Base-by-base conservation (phyloP, 2,113 vertebrate species). In the chimpanzee (Pan troglodytes) region DNA sequence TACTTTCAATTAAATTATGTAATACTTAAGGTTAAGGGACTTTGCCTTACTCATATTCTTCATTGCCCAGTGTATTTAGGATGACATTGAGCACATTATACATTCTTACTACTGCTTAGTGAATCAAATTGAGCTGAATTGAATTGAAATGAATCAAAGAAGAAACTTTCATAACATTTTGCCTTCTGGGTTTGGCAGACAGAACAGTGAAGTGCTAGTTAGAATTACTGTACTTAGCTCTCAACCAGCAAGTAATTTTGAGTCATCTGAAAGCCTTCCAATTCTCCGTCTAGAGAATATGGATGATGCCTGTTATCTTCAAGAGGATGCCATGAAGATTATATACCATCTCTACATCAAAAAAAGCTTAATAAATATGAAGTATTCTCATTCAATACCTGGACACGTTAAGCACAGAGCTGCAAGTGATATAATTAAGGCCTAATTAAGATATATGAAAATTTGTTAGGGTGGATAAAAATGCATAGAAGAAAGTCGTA, bases 101-200 rank as follows among this genome's bases (percentile, higher is more conserved):
- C 1, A 0, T 45, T 95, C 20, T 93, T 97, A 92, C 80, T 52
- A 81, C 10, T 81, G n/a, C 20, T 92, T 70, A 79, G 59, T 93
- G 61, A 94, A 96, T 94, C 50, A 79, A 90, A 59, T 45, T 91
- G 52, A 38, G 14, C 20, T 86, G 68, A 79, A 89, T 1, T 70
- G 16, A 93, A 87, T 83, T 68, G 57, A 94, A 95, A 79, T 70
- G 52, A 95, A 76, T 93, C 32, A 96, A 88, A 95, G n/a, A 80
- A 61, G 40, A 84, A 84, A 84, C 6, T 92, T 96, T 88, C 59
- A 89, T 94, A 96, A 94, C 59, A 90, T 92, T 96, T 72, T 96
- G 40, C 38, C 86, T 97, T 92, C 83, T 94, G 27, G 27, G 22
- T 91, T 97, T 87, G n/a, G 12, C 55, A 94, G 38, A 81, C 27